A percentile compares a stretch with the other conserved stretches of the same genome.
These are phyloP conservation scores for Orthosia gothica DNA, from an alignment of 2,888 invertebrate species.

Conservation along the genomic window DNA sequence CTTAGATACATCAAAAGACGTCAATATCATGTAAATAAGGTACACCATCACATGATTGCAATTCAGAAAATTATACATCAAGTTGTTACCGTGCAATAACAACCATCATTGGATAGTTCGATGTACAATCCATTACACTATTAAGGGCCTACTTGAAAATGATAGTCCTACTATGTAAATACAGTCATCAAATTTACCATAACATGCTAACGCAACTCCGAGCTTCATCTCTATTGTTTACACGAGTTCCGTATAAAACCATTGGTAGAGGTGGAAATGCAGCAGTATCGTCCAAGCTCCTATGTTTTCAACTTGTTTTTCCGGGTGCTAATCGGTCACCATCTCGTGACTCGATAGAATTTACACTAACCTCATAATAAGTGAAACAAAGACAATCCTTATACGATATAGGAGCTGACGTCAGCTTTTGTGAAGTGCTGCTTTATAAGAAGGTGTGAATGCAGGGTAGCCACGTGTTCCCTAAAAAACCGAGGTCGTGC, in stretches of 20 bases:
- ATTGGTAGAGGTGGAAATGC: constrained; percentile 69
- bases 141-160: constrained; percentile 62
- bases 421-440: constrained; percentile 62
- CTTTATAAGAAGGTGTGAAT: constrained; percentile 54
- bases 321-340: constrained; percentile 59
- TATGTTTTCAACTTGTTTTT: constrained; percentile 69
- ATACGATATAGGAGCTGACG: constrained; percentile 64
- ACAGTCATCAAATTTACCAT: constrained; percentile 67
- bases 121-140: constrained; percentile 63
- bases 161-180: constrained; percentile 70
- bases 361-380: constrained; percentile 75
- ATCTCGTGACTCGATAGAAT: constrained; percentile 72
- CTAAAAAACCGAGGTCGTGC: constrained; percentile 77
- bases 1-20: constrained; percentile 22
- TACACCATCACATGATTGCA: constrained; percentile 33
- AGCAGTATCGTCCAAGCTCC: constrained; percentile 73
- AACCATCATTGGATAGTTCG: constrained; percentile 46
- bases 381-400: constrained; percentile 76
- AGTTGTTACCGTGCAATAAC: constrained; percentile 26
- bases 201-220: constrained; percentile 66
- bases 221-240: constrained; percentile 76
- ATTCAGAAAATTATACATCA: constrained; percentile 32
- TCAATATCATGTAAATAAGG: constrained; percentile 38
- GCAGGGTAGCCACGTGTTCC: constrained; percentile 65
- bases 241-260: constrained; percentile 80